Evolutionary conservation across 2,113 vertebrate species (phyloP).

Genomic region (Festucalex cinctus): DNA sequence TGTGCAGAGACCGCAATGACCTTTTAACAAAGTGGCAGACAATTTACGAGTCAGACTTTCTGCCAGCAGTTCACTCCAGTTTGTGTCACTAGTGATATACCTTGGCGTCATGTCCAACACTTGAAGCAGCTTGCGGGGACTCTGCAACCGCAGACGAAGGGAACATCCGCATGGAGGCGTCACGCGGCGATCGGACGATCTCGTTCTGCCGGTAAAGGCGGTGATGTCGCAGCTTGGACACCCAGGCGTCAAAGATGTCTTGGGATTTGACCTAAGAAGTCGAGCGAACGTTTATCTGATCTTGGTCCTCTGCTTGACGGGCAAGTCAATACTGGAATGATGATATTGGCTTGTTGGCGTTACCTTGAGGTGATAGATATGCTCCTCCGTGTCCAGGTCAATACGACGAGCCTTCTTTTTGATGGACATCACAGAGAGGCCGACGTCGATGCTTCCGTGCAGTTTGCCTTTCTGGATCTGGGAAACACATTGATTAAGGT

Average conservation of each 20-base stretch:
- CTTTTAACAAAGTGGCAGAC: background rate
- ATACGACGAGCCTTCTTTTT: constrained; percentile 96
- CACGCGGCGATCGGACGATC: constrained; percentile 92
- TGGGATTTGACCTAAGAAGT: constrained; percentile 88
- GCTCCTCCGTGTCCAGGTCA: constrained; percentile 97
- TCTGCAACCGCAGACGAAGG: constrained; percentile 83
- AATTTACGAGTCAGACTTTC: background rate
- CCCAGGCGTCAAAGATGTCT: constrained; percentile 96
- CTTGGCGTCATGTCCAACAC: constrained; percentile 81
- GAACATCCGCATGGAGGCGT: constrained; percentile 89
- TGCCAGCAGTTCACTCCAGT: background rate
- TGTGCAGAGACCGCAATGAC: background rate
- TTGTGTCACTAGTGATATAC: constrained; percentile 52
- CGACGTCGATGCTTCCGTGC: constrained; percentile 96
- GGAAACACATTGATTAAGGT: constrained; percentile 18
- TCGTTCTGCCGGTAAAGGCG: constrained; percentile 96
- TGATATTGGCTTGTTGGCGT: constrained; percentile 11
- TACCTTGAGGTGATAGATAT: constrained; percentile 99
- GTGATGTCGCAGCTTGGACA: constrained; percentile 91
- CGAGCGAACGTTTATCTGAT: background rate
- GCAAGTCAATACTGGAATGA: background rate
- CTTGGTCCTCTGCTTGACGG: background rate
- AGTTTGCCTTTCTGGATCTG: constrained; percentile 98
- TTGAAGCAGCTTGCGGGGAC: constrained; percentile 83
- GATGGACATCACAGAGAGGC: constrained; percentile 97